Evolutionary conservation across 2,888 invertebrate genomes (phyloP).

Genomic region (Petrolisthes manimaculis): DNA sequence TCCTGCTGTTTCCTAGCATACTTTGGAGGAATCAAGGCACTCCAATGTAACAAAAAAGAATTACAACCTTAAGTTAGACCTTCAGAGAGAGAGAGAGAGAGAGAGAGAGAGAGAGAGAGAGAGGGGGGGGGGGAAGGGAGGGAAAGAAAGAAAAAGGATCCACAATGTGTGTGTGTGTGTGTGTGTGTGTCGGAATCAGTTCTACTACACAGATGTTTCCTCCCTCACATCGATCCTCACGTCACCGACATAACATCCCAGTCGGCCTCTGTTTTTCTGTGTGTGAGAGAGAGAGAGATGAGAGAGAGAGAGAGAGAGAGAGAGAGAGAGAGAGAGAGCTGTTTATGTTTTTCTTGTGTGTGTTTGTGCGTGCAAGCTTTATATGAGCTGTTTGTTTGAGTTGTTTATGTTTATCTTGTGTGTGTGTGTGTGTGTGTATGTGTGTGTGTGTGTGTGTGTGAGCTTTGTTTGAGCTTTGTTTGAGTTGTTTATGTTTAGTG

Average conservation of each 20-base stretch:
- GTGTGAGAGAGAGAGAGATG: too few species aligned
- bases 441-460: not conserved
- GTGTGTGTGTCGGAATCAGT: not conserved
- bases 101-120: not conserved
- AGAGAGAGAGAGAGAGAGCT: too few species aligned
- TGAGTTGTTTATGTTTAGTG: not conserved
- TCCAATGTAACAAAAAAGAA: too few species aligned
- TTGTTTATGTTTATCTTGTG: not conserved
- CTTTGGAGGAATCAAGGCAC: too few species aligned
- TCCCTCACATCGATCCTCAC: not conserved
- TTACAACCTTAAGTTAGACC: too few species aligned
- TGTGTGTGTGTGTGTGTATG: not conserved
- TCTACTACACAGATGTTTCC: slow-evolving; percentile 11
- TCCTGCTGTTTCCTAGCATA: too few species aligned
- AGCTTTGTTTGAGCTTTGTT: too few species aligned
- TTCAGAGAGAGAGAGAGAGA: slow-evolving; percentile 39
- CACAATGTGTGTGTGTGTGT: not conserved
- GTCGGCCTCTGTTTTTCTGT: not conserved
- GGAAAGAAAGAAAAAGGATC: slow-evolving; percentile 7
- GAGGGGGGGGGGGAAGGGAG: slow-evolving; percentile 7
- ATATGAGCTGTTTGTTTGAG: too few species aligned
- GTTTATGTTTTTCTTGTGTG: too few species aligned
- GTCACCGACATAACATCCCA: not conserved
- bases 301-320: too few species aligned
- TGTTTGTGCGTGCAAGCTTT: too few species aligned